Conservation (phyloP, 2,888 invertebrate species). For the Dyspetes luteomarginatus region DNA sequence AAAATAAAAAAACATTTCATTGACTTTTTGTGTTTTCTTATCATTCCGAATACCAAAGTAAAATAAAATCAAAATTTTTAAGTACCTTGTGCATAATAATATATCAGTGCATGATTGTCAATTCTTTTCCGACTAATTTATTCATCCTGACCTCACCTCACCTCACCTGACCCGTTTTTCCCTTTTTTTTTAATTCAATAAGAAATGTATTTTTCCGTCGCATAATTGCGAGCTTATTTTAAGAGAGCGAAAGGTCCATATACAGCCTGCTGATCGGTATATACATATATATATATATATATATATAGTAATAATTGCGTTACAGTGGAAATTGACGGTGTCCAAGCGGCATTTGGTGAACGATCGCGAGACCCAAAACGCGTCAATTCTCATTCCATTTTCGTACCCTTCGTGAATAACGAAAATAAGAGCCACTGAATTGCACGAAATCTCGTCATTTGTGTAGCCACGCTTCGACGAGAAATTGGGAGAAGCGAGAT, state of each 20-base stretch:
- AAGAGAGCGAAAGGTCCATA: too few species aligned
- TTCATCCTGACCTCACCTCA: too few species aligned
- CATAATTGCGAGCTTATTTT: too few species aligned
- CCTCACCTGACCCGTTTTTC: too few species aligned
- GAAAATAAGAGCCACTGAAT: conserved; percentile 57
- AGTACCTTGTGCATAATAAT: too few species aligned
- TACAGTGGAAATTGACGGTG: not conserved
- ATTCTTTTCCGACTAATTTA: too few species aligned
- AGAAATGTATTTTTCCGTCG: too few species aligned
- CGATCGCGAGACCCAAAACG: conserved; percentile 19
- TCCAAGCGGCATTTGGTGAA: conserved; percentile 13
- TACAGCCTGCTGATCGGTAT: too few species aligned
- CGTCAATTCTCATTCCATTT: conserved; percentile 55
- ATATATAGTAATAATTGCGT: not conserved
- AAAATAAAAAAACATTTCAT: not conserved
- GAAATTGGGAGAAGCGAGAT: conserved; percentile 37
- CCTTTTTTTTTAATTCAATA: too few species aligned
- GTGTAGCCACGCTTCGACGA: conserved; percentile 28
- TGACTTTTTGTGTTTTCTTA: not conserved
- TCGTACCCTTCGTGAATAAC: conserved; percentile 61
- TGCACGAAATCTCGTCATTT: conserved; percentile 58
- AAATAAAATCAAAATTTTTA: not conserved
- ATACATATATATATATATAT: not conserved
- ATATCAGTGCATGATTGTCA: too few species aligned
- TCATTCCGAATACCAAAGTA: not conserved